Conservation (phyloP, 1,140 invertebrate genomes). For the Arctopsyche grandis region DNA sequence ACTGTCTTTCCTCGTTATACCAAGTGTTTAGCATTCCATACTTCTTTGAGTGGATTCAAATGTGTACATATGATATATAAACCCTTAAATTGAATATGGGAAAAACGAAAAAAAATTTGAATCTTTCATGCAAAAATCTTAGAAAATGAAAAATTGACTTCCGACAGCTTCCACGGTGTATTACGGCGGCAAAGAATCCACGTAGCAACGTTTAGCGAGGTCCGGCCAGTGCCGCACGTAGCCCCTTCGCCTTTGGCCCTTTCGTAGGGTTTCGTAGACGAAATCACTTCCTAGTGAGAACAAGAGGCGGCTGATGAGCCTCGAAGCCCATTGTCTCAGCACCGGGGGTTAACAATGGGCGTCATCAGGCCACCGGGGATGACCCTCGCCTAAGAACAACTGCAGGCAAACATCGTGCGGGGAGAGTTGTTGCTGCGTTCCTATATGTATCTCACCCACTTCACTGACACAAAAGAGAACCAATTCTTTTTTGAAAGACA, state of each 20-base stretch:
- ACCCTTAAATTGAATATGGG: too few species aligned
- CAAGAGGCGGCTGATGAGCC: conserved; percentile 52
- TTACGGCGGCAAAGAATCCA: neutral
- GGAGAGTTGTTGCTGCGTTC: too few species aligned
- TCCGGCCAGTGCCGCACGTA: conserved; percentile 15
- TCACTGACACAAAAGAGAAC: too few species aligned
- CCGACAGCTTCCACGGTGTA: neutral
- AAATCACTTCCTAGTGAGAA: conserved; percentile 53
- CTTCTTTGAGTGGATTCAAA: too few species aligned
- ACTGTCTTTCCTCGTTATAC: too few species aligned
- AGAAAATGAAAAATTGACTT: neutral
- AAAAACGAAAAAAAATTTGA: too few species aligned
- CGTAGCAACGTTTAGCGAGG: conserved; percentile 25
- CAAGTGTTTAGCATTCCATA: too few species aligned
- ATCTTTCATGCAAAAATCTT: too few species aligned
- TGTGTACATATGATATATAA: too few species aligned
- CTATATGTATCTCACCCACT: too few species aligned
- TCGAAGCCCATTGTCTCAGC: conserved; percentile 41
- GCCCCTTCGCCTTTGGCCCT: neutral
- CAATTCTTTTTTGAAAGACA: too few species aligned
- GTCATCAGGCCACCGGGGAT: conserved; percentile 12
- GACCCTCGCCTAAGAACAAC: conserved; percentile 26
- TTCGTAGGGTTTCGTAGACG: conserved; percentile 44
- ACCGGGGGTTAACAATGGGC: conserved; percentile 8
- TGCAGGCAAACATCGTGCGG: neutral